Percentiles rank a stretch among this genome's conserved stretches.
These are phyloP conservation scores for Anticlea derivata DNA, from an alignment of 2,888 invertebrate species.

Conservation along the genomic window DNA sequence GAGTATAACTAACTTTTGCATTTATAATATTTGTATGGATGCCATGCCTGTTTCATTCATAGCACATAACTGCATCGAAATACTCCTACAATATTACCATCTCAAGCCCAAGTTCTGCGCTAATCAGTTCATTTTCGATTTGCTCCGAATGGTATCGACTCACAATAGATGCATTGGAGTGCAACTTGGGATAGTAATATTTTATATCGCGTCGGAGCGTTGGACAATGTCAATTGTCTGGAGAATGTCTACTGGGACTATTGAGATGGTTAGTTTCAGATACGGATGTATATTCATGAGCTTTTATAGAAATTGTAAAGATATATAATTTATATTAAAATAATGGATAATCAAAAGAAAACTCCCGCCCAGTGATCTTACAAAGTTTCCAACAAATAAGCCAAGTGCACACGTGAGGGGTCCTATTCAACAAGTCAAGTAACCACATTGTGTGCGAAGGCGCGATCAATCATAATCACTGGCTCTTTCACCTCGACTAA, in stretches of 20 bases:
- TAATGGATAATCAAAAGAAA: conserved; percentile 43
- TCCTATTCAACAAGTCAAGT: conserved; percentile 76
- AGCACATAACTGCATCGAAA: conserved; percentile 15
- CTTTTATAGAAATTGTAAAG: too few relatives aligned
- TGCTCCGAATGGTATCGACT: conserved; percentile 65
- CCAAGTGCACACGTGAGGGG: conserved; percentile 67
- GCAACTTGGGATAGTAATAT: conserved; percentile 49
- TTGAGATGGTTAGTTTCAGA: conserved; percentile 12
- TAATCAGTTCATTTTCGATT: conserved; percentile 80
- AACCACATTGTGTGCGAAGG: conserved; percentile 62
- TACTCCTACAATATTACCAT: conserved; percentile 53
- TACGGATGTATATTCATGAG: not conserved
- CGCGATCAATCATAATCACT: conserved; percentile 81
- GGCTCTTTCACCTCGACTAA: conserved; percentile 81
- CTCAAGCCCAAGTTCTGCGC: conserved; percentile 65
- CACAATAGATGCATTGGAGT: conserved; percentile 73
- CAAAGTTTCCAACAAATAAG: conserved; percentile 63
- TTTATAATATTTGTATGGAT: too few relatives aligned
- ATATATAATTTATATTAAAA: too few relatives aligned
- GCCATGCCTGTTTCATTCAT: not conserved
- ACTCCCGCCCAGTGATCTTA: conserved; percentile 43
- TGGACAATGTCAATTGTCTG: conserved; percentile 32
- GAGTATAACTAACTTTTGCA: too few relatives aligned
- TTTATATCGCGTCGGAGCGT: conserved; percentile 45
- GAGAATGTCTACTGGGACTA: conserved; percentile 21